phyloP scores from a whole-genome alignment of 2,113 vertebrate genomes.

The Podilymbus podiceps region DNA sequence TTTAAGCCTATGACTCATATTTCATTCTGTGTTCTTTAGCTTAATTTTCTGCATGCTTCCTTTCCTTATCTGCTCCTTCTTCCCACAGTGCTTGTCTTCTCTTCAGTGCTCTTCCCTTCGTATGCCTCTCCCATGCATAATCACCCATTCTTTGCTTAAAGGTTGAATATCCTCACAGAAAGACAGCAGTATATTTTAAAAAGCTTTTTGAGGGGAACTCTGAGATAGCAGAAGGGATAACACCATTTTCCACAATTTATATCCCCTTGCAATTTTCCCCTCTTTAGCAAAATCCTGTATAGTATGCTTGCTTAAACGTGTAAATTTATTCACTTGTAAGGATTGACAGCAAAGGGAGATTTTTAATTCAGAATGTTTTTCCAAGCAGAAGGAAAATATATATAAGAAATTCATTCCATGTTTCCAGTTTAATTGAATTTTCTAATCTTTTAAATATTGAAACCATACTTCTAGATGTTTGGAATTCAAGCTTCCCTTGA shows the following conservation, averaged over 20 bases:
- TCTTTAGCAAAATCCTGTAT: neutral
- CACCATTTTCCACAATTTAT: neutral
- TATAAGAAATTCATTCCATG: neutral
- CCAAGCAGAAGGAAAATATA: neutral
- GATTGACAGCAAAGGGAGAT: neutral
- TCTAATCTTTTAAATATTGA: constrained; percentile 17
- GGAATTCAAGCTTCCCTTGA: neutral
- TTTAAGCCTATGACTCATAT: neutral
- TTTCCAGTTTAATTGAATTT: constrained; percentile 9
- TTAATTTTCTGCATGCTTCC: constrained; percentile 11
- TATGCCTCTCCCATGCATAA: neutral
- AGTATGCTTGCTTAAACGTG: neutral
- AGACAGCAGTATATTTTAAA: neutral
- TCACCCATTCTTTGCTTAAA: neutral
- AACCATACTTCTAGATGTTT: neutral
- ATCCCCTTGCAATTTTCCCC: neutral
- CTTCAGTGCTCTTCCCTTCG: neutral
- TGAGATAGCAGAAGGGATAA: neutral
- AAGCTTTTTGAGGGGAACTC: neutral
- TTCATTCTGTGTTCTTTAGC: neutral
- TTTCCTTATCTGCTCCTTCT: neutral
- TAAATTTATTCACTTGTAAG: neutral
- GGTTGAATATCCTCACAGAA: neutral
- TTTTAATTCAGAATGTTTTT: neutral
- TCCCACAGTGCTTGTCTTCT: neutral